Evolutionary conservation across 1,140 invertebrate species (phyloP), one percentile per base, ranked within the genome.

Genomic region (Mamestra configurata): DNA sequence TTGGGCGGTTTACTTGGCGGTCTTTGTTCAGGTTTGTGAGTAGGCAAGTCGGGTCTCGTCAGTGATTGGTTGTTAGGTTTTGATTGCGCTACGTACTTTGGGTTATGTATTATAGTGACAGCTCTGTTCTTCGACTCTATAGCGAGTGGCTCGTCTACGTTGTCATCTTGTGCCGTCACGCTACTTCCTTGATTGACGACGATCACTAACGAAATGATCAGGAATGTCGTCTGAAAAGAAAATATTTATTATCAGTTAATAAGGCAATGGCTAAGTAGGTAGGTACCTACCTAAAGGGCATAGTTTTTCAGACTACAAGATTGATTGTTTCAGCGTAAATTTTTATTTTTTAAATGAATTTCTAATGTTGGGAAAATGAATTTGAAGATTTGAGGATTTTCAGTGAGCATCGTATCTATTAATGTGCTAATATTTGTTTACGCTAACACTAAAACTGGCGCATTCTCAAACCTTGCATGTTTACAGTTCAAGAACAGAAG

Each of bases 191-290:
- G 82, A 89, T 90, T 88, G 88, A 92, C 86, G 89, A 89, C 91
- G 88, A 93, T 90, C 90, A 88, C 92, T 92, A 93, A 88, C 84
- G 89, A 89, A 87, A 89, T 87, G 88, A 94, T 93, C 89, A 94
- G 89, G 89, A 93, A 89, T 93, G 89, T 85, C 89, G 92, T 91
- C 93, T 95, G 92, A 46, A 93, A 93, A 82, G 70, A 77, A 87
- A 85, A 85, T 46, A 35, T 43, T 24, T 22, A 13, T 40, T 37
- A 35, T 64, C 59, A 64, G 27, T 64, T 8, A 18, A 37, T n/a
- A n/a, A n/a, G n/a, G n/a, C n/a, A n/a, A n/a, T n/a, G n/a, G n/a
- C n/a, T n/a, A n/a, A n/a, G n/a, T n/a, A n/a, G n/a, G n/a, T n/a
- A n/a, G n/a, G n/a, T 1, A 51, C 46, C 15, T 18, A 51, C 13